phyloP scores from a whole-genome alignment of 1,140 invertebrate species.

The Tetramorium alpestre region DNA sequence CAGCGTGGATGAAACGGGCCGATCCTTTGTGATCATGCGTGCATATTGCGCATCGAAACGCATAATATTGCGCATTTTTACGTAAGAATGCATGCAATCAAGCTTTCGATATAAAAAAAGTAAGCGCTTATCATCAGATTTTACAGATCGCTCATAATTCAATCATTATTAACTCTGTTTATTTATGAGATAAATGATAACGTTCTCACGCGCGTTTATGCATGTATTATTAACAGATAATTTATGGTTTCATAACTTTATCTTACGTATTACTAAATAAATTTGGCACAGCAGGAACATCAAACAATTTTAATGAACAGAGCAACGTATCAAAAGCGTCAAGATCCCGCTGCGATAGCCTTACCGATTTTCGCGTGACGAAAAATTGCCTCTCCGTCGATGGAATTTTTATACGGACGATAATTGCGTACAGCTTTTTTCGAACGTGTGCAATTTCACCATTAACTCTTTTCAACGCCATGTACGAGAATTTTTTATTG shows the following conservation, averaged over 20 bases:
- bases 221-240: background rate
- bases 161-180: background rate
- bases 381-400: constrained; percentile 43
- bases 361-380: background rate
- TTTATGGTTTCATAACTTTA: background rate
- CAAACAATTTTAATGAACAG: background rate
- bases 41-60: background rate
- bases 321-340: background rate
- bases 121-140: background rate
- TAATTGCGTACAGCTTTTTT: constrained; percentile 25
- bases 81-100: background rate
- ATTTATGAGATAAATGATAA: background rate
- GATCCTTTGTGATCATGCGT: background rate
- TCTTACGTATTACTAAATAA: background rate
- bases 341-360: background rate
- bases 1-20: background rate
- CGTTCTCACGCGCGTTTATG: background rate
- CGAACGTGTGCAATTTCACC: constrained; percentile 24
- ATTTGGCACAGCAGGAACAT: background rate
- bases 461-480: constrained; percentile 54
- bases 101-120: background rate
- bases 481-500: constrained; percentile 29
- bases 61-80: background rate
- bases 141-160: background rate
- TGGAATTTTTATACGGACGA: constrained; percentile 62